Evolutionary conservation across 2,888 invertebrate genomes (phyloP), one percentile per base, ranked within the genome.

Genomic region (Napeogenes inachia): DNA sequence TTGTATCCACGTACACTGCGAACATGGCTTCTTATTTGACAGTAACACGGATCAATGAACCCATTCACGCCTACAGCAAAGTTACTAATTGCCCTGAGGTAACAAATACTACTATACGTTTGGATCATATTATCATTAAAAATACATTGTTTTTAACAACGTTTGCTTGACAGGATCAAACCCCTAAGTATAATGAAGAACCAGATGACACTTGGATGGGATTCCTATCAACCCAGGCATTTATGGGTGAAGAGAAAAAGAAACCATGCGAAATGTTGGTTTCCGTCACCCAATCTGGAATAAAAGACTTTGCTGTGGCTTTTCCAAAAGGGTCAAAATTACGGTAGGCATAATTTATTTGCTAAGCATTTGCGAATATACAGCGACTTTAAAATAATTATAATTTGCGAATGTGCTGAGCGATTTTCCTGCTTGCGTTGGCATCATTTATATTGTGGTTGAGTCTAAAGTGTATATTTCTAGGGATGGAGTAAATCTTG

Each of bases 1-100:
- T 99, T 59, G 96, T 98, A 74, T 98, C 98, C 32, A 98, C 98
- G 42, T 99, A 99, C 85, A 99, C 99, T 42, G 99, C 99, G 69
- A 99, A 99, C 85, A 91, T 99, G 80, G 96, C 98, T 13, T 99
- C 99, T 10, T 98, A 98, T 82, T 92, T 99, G 61, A 99, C 98
- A 4, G 95, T 99, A 50, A 96, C 97, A 80, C 93, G 98, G 71
- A 98, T 99, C 94, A 95, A 96, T 21, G 95, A 98, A 12, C 98
- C 98, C 10, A 96, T 97, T 72, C 97, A 85, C 60, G 63, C 77
- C n/a, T 82, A 79, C 71, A 77, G 73, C 66, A 81, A 83, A 77
- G 63, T 85, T 47, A 77, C 84, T 21, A 72, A 78, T 53, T 88
- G 87, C 69, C 87, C 87, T 30, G 80, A 81, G 82, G 87, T 42